Conservation (phyloP, 2,113 vertebrate genomes). For the Raja brachyura region DNA sequence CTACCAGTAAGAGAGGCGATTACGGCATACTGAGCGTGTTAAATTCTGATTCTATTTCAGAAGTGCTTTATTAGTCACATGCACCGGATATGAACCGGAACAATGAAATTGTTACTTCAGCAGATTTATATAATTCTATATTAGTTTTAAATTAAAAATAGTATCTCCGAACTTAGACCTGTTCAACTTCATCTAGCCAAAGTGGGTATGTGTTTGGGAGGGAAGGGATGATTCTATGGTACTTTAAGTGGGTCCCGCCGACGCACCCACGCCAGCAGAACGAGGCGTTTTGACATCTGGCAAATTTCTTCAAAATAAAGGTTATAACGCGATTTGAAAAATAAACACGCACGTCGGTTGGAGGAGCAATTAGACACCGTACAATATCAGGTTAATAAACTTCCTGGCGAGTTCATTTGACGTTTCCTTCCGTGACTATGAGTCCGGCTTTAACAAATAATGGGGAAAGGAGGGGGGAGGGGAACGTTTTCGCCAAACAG, state of each 20-base stretch:
- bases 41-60: not conserved
- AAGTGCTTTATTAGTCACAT: too few relatives aligned
- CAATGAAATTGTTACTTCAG: too few relatives aligned
- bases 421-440: slow-evolving; percentile 43
- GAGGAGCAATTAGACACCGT: slow-evolving; percentile 39
- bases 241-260: not conserved
- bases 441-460: slow-evolving; percentile 31
- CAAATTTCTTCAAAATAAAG: slow-evolving; percentile 32
- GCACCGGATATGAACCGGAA: too few relatives aligned
- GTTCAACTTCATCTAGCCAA: not conserved
- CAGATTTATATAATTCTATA: not conserved
- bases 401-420: slow-evolving; percentile 45
- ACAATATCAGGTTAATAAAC: slow-evolving; percentile 42
- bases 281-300: slow-evolving; percentile 14
- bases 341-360: slow-evolving; percentile 37
- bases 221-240: not conserved
- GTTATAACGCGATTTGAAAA: slow-evolving; percentile 33
- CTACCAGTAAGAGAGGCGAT: not conserved
- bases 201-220: not conserved
- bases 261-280: not conserved
- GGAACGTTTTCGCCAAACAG: not conserved
- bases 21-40: not conserved
- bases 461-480: slow-evolving; percentile 9
- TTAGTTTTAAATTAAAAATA: not conserved
- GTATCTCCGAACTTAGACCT: not conserved